These are phyloP conservation scores for Teleogryllus oceanicus DNA, from an alignment of 2,888 invertebrate species.

Conservation along the genomic window DNA sequence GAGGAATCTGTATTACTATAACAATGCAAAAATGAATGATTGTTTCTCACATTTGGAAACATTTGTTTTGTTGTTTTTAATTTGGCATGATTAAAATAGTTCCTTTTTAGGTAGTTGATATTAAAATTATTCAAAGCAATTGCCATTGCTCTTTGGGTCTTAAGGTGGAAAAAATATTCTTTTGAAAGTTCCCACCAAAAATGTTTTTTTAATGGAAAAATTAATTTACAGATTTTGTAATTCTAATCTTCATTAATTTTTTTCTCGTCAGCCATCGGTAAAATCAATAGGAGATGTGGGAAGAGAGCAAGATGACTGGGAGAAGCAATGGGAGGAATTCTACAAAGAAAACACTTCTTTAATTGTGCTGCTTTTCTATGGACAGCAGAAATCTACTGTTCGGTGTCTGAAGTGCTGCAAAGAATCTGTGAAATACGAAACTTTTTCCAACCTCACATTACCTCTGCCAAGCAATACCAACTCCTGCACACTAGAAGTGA, in stretches of 20 bases:
- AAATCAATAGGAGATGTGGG: slow-evolving; percentile 41
- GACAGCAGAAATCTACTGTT: slow-evolving; percentile 79
- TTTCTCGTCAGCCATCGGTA: slow-evolving; percentile 34
- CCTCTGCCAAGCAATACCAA: slow-evolving; percentile 64
- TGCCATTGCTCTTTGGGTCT: too few species aligned
- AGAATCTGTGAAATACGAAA: slow-evolving; percentile 79
- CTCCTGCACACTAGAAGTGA: slow-evolving; percentile 61
- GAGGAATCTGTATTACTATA: too few species aligned
- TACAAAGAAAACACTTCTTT: slow-evolving; percentile 66
- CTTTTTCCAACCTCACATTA: slow-evolving; percentile 79
- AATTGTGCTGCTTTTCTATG: slow-evolving; percentile 77
- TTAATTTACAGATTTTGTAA: slow-evolving; percentile 23
- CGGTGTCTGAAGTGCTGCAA: slow-evolving; percentile 69
- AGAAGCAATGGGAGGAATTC: slow-evolving; percentile 70
- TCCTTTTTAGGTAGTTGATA: too few species aligned
- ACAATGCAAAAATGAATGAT: too few species aligned
- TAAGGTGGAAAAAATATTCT: too few species aligned
- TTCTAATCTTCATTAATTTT: slow-evolving; percentile 18
- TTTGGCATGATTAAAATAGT: too few species aligned
- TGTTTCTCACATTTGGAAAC: too few species aligned
- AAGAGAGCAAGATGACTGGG: slow-evolving; percentile 41
- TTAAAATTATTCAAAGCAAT: too few species aligned
- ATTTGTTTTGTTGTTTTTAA: too few species aligned
- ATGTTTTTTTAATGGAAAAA: too few species aligned
- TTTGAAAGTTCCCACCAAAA: too few species aligned